Conservation (phyloP, 2,113 vertebrate genomes). For the Ploceus nigricollis region DNA sequence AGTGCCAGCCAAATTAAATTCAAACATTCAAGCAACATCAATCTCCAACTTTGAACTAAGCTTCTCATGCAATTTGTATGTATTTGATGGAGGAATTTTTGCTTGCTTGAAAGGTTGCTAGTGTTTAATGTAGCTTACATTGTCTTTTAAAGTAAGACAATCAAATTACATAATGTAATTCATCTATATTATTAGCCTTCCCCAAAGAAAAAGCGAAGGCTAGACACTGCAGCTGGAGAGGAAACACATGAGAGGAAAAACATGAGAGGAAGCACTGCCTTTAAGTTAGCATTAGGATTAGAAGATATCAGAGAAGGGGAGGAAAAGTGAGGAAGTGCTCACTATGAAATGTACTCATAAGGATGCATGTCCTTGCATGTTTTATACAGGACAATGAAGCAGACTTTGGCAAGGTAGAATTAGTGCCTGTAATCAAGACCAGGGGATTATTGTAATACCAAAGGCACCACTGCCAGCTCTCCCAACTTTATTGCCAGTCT, state of each 20-base stretch:
- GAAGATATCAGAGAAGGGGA: background rate
- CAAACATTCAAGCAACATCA: background rate
- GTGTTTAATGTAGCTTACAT: constrained; percentile 21
- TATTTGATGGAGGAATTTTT: background rate
- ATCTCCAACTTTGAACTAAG: background rate
- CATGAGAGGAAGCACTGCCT: background rate
- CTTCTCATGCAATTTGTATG: background rate
- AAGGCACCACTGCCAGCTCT: background rate
- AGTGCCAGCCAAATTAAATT: background rate
- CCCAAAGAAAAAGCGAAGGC: constrained; percentile 3
- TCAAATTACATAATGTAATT: constrained; percentile 18
- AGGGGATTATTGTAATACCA: background rate
- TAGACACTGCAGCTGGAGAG: background rate
- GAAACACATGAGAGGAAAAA: background rate
- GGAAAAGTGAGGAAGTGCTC: background rate
- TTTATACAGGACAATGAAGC: background rate
- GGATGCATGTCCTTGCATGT: background rate
- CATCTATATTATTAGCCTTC: background rate
- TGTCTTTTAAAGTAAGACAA: constrained; percentile 23
- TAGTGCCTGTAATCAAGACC: background rate
- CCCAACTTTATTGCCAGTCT: background rate
- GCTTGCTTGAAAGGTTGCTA: background rate
- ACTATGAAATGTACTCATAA: background rate
- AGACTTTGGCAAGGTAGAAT: background rate
- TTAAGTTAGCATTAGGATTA: background rate